phyloP scores from a whole-genome alignment of 1,140 invertebrate genomes.

The Philotrypesis tridentata region DNA sequence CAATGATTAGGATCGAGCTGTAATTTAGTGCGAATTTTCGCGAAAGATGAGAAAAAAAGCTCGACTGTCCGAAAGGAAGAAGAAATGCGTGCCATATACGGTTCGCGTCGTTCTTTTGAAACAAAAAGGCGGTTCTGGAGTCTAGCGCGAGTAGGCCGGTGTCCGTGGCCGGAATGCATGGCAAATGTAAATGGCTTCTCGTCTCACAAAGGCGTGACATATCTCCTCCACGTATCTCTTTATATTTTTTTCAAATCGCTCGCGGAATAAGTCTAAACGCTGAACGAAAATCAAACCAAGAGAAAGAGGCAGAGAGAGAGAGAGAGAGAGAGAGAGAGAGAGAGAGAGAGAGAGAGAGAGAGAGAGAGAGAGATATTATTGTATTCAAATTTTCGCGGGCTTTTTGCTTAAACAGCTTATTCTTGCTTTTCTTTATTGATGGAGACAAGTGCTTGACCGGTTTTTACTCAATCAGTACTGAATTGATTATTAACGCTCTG shows the following conservation, averaged over 20 bases:
- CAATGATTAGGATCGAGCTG: neutral
- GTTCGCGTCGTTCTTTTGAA: neutral
- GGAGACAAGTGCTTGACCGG: too few species aligned
- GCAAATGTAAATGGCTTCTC: constrained; percentile 48
- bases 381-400: neutral
- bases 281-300: constrained; percentile 11
- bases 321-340: too few species aligned
- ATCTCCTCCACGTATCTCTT: constrained; percentile 17
- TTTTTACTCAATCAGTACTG: neutral
- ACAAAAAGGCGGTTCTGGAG: constrained; percentile 6
- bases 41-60: neutral
- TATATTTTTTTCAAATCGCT: neutral
- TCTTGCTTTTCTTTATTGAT: too few species aligned
- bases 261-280: too few species aligned
- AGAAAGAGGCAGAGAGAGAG: too few species aligned
- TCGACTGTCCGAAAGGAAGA: neutral
- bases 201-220: constrained; percentile 42
- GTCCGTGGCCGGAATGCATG: constrained; percentile 66
- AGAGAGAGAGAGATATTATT: neutral
- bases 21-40: neutral
- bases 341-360: too few species aligned
- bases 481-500: neutral
- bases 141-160: constrained; percentile 52
- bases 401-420: too few species aligned
- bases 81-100: neutral